phyloP scores from a whole-genome alignment of 2,113 vertebrate genomes.

The Regulus satrapa region DNA sequence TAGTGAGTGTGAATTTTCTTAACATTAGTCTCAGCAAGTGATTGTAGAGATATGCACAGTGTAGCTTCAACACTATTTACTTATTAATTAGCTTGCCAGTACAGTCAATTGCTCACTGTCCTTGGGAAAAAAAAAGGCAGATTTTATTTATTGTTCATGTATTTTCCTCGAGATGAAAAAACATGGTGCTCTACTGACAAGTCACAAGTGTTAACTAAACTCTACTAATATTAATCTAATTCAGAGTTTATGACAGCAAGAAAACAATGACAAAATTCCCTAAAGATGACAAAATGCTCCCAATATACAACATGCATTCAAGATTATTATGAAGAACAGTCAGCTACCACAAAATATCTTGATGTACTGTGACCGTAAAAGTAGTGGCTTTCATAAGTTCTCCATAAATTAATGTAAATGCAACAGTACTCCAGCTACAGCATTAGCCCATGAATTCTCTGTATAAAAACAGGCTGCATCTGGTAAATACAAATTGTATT shows the following conservation, averaged over 20 bases:
- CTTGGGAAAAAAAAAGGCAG: background rate
- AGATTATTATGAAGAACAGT: background rate
- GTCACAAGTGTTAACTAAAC: background rate
- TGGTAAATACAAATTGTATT: background rate
- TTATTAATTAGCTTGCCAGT: background rate
- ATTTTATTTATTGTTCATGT: background rate
- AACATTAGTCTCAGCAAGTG: background rate
- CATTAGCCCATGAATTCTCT: background rate
- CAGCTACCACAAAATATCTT: background rate
- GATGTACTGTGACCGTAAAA: background rate
- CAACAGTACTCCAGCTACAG: background rate
- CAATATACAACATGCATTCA: background rate
- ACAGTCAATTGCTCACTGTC: background rate
- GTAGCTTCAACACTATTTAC: background rate
- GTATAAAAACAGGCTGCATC: background rate
- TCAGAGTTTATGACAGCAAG: background rate
- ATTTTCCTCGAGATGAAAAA: background rate
- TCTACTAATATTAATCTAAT: background rate
- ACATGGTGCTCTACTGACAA: background rate
- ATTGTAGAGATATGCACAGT: background rate
- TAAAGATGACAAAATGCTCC: background rate
- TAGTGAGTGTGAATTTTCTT: background rate
- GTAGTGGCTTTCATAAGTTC: fast-evolving
- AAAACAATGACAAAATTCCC: background rate
- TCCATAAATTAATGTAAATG: background rate